phyloP scores from a whole-genome alignment of 1,140 invertebrate genomes.

The Bombus sylvicola region DNA sequence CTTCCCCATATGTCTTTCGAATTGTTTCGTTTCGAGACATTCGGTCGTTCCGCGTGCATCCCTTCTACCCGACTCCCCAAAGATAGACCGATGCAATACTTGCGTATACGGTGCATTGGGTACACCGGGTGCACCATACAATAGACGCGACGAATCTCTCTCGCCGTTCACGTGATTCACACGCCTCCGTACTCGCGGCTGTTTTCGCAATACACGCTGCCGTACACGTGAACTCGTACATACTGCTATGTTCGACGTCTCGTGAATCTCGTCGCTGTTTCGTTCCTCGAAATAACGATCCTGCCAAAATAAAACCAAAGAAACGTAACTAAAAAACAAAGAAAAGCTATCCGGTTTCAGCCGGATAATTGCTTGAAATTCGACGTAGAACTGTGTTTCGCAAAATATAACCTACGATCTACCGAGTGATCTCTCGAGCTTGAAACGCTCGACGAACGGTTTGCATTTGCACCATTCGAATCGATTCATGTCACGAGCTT shows the following conservation, averaged over 20 bases:
- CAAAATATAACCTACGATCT: not conserved
- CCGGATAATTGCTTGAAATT: not conserved
- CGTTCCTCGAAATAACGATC: not conserved
- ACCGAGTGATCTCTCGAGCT: not conserved
- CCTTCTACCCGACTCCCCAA: not conserved
- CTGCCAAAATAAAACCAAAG: not conserved
- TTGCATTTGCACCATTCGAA: not conserved
- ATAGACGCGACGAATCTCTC: not conserved
- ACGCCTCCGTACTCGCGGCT: not conserved
- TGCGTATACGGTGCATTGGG: not conserved
- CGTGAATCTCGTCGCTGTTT: not conserved
- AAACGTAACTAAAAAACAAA: not conserved
- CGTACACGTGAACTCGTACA: conserved; percentile 13
- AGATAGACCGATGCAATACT: conserved; percentile 13
- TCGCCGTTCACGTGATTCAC: conserved; percentile 28
- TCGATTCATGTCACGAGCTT: not conserved
- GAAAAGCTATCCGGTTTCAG: not conserved
- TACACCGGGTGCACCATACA: not conserved
- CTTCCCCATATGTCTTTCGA: conserved; percentile 22
- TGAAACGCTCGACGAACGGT: not conserved
- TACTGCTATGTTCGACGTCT: not conserved
- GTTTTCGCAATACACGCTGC: conserved; percentile 28
- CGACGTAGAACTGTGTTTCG: not conserved
- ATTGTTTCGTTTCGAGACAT: conserved; percentile 14
- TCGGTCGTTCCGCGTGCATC: not conserved